Percentiles rank a stretch among this genome's conserved stretches.
These are phyloP conservation scores for Heliothis virescens DNA, from an alignment of 1,140 invertebrate species.

Conservation along the genomic window DNA sequence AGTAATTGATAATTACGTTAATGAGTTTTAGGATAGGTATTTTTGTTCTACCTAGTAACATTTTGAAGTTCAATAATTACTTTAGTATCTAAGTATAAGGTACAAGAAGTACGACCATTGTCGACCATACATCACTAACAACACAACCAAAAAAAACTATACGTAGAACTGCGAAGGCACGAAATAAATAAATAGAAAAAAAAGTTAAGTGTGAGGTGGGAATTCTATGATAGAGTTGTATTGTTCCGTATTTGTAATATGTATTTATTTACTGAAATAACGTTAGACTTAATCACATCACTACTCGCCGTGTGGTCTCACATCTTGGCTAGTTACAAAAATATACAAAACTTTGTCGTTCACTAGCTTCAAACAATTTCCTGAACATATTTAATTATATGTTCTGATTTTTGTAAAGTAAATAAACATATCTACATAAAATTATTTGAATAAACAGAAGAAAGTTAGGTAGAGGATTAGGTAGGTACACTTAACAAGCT, in stretches of 20 bases:
- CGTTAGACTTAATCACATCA: conserved; percentile 5
- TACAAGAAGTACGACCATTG: too few species aligned
- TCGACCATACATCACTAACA: too few species aligned
- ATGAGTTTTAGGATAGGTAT: too few species aligned
- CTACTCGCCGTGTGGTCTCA: conserved; percentile 24
- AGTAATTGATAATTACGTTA: too few species aligned
- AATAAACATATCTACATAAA: too few species aligned
- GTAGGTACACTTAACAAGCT: too few species aligned
- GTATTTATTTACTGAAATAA: conserved; percentile 27
- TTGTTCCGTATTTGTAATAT: neutral
- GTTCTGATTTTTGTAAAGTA: neutral
- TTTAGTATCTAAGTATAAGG: neutral
- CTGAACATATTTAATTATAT: too few species aligned
- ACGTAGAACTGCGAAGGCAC: neutral
- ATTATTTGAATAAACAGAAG: too few species aligned
- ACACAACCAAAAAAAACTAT: neutral
- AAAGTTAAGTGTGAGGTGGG: neutral
- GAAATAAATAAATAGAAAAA: neutral
- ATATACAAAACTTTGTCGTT: neutral
- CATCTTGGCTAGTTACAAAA: neutral
- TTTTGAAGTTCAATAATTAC: neutral
- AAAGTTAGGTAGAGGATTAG: too few species aligned
- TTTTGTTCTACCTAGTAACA: neutral
- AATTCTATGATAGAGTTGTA: conserved; percentile 1
- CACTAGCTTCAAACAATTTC: neutral